Conservation (phyloP, 1,140 invertebrate species). For the Medauroidea extradentata region DNA sequence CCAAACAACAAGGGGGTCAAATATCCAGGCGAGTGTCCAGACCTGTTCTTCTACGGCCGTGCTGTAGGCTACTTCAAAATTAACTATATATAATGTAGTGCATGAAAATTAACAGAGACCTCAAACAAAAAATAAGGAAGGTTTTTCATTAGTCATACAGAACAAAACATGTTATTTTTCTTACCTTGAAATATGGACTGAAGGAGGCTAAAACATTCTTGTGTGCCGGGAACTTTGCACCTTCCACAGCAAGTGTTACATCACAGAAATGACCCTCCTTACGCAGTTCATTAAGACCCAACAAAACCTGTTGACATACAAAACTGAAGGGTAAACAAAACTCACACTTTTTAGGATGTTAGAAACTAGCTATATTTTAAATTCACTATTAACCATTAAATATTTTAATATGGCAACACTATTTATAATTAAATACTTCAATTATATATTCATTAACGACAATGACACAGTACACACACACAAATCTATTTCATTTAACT, state of each 20-base stretch:
- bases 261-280: constrained; percentile 47
- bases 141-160: neutral
- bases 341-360: too few species aligned
- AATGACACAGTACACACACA: neutral
- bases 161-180: neutral
- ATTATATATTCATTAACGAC: neutral
- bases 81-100: too few species aligned
- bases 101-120: neutral
- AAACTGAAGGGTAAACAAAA: too few species aligned
- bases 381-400: too few species aligned
- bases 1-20: too few species aligned
- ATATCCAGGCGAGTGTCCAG: too few species aligned
- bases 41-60: too few species aligned
- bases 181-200: constrained; percentile 48
- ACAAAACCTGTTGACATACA: too few species aligned
- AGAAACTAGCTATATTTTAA: too few species aligned
- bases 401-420: too few species aligned
- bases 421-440: too few species aligned
- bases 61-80: too few species aligned
- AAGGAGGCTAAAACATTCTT: constrained; percentile 48
- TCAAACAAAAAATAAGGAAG: neutral
- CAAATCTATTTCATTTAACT: neutral
- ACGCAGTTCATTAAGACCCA: constrained; percentile 49
- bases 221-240: constrained; percentile 47
- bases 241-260: constrained; percentile 45